Evolutionary conservation across 53 echinoderm and acorn worm genomes (phyloP), one percentile per base, ranked within the genome.

Genomic region (Paracentrotus lividus): DNA sequence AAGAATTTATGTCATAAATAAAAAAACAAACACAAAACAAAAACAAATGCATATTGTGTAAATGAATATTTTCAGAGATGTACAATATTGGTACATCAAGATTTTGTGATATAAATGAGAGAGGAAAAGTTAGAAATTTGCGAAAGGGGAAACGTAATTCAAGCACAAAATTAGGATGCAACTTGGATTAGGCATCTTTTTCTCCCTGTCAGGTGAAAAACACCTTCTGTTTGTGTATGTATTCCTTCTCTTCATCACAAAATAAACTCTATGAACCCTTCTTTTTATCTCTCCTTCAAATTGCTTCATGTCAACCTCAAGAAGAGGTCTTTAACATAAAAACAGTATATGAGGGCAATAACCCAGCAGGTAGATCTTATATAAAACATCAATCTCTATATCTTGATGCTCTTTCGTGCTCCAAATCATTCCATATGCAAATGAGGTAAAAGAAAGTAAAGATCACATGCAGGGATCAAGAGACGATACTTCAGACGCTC

Each of bases 401-500:
- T 81, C 81, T 81, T 10, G 26, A 81, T 47, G 49, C 47, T 81
- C 56, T 56, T 49, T 85, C 85, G 8, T 38, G 27, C 55, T 86
- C 86, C 56, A 86, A 32, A 86, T 86, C 86, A 56, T 81, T 49
- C 32, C 33, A 14, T 45, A 86, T 86, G 86, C 33, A 86, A 86
- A 86, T 86, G 33, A 86, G 36, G 54, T 5, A 53, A 55, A 56
- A 20, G 55, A 86, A 86, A 56, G 56, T 86, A 33, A 32, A 86
- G 86, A 53, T 86, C 86, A 56, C 56, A 86, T 10, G 34, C 53
- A n/a, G 42, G 86, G 54, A 53, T 56, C 86, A 56, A 86, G 86
- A 55, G 56, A 54, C 34, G 86, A 89, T 64, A 89, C 89, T 60
- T 89, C 64, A 59, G 38, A 90, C 36, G 49, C 72, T 47, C 90